Percentiles rank a stretch among this genome's conserved stretches.
phyloP scores from a whole-genome alignment of 2,797 vertebrate species.

The Serranus cabrilla region DNA sequence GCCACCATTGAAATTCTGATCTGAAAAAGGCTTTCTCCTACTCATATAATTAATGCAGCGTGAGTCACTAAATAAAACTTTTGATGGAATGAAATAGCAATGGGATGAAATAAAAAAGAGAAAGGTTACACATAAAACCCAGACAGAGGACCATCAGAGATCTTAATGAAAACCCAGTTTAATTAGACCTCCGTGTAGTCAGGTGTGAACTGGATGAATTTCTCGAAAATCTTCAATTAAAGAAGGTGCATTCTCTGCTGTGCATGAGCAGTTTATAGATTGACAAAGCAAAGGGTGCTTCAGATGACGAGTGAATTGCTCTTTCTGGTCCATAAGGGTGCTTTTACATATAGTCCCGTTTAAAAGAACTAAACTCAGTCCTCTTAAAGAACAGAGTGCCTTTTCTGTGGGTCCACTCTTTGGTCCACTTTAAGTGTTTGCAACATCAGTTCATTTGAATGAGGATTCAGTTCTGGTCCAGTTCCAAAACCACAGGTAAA shows the following conservation, averaged over 20 bases:
- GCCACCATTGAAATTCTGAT: not conserved
- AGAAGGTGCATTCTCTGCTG: not conserved
- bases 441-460: too few relatives aligned
- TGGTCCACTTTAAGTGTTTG: too few relatives aligned
- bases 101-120: conserved; percentile 25
- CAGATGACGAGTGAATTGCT: not conserved
- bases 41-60: conserved; percentile 19
- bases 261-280: not conserved
- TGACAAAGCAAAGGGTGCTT: not conserved
- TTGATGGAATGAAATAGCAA: conserved; percentile 19
- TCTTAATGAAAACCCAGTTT: conserved; percentile 37
- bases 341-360: too few relatives aligned
- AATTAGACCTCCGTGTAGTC: conserved; percentile 21
- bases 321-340: not conserved
- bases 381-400: too few relatives aligned
- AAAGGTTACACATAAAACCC: conserved; percentile 13
- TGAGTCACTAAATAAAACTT: conserved; percentile 23
- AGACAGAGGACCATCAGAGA: conserved; percentile 33
- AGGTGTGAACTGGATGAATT: conserved; percentile 22
- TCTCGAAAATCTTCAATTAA: conserved; percentile 16
- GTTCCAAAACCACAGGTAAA: too few relatives aligned
- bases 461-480: too few relatives aligned
- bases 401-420: too few relatives aligned
- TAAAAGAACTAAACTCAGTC: too few relatives aligned
- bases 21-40: conserved; percentile 1